Percentiles rank a stretch among this genome's conserved stretches.
These are phyloP conservation scores for Hydrozoanthus tunicans DNA, from an alignment of 64 coral and sea anemone genomes.

Conservation along the genomic window DNA sequence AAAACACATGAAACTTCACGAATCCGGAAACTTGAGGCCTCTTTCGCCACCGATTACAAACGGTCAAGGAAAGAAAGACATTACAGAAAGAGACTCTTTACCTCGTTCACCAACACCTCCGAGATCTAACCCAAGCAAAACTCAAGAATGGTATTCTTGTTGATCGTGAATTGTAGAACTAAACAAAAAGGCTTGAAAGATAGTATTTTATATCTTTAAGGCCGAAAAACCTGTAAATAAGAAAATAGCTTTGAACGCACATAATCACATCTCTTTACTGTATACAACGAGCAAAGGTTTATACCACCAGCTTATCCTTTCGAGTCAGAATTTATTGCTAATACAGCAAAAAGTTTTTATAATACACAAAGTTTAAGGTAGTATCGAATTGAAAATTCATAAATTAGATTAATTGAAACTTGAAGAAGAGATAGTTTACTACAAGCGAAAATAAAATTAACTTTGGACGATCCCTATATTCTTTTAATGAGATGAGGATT, in stretches of 20 bases:
- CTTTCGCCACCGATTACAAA: slow-evolving; percentile 82
- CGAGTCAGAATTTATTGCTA: slow-evolving; percentile 16
- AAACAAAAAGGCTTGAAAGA: neutral
- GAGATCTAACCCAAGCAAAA: slow-evolving; percentile 55
- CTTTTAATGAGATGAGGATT: slow-evolving; percentile 10
- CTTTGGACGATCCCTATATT: neutral
- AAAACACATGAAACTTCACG: slow-evolving; percentile 98
- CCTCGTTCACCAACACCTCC: slow-evolving; percentile 55
- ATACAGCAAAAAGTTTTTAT: neutral
- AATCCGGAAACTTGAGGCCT: slow-evolving; percentile 82
- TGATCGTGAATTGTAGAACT: slow-evolving; percentile 3
- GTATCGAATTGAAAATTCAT: neutral
- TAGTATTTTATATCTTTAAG: neutral
- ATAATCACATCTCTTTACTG: neutral
- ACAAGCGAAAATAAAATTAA: slow-evolving; percentile 10
- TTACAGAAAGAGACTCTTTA: slow-evolving; percentile 58
- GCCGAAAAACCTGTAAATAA: neutral
- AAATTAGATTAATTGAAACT: slow-evolving; percentile 24
- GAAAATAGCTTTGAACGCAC: slow-evolving; percentile 4
- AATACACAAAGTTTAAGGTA: neutral
- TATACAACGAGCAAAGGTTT: slow-evolving; percentile 2
- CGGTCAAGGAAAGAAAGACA: slow-evolving; percentile 70
- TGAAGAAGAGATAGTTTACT: slow-evolving; percentile 20
- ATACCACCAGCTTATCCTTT: neutral
- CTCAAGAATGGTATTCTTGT: slow-evolving; percentile 75